Evolutionary conservation across 37 sponge, comb jelly and placozoan species (phyloP).

Genomic region (Tethya wilhelma): DNA sequence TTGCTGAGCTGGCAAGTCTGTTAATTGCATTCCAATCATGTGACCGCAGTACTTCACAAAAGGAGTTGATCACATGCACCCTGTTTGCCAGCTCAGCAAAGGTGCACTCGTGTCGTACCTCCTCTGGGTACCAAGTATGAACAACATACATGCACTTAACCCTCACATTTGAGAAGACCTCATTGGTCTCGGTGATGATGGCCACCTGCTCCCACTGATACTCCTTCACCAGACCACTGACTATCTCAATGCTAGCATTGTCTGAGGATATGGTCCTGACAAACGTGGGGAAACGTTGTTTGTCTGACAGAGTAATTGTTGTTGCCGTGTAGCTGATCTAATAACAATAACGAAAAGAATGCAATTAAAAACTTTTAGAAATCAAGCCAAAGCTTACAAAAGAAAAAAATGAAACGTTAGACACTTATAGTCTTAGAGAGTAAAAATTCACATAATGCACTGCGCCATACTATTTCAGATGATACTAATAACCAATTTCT

Average conservation of each 20-base stretch:
- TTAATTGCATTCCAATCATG: no score
- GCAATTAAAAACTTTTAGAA: no score
- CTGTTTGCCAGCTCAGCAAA: neutral
- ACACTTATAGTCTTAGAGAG: no score
- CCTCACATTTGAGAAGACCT: constrained; percentile 52
- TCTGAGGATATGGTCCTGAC: constrained; percentile 71
- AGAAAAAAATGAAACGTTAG: no score
- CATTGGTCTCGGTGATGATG: constrained; percentile 23
- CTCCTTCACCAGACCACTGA: constrained; percentile 13
- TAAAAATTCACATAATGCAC: no score
- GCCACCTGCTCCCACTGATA: constrained; percentile 66
- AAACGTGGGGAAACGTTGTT: constrained; percentile 55
- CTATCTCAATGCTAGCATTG: constrained; percentile 27
- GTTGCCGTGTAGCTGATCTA: constrained; percentile 72
- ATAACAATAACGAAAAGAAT: no score
- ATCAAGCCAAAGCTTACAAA: no score
- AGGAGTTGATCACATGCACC: neutral
- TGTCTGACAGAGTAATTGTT: constrained; percentile 49
- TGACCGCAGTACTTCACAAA: no score
- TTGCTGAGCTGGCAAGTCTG: no score
- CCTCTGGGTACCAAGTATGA: no score
- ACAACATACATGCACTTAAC: neutral
- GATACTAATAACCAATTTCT: neutral
- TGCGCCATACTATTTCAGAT: no score
- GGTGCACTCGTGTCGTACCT: neutral